Conservation (phyloP, 2,888 invertebrate species). For the Agrochola lota region DNA sequence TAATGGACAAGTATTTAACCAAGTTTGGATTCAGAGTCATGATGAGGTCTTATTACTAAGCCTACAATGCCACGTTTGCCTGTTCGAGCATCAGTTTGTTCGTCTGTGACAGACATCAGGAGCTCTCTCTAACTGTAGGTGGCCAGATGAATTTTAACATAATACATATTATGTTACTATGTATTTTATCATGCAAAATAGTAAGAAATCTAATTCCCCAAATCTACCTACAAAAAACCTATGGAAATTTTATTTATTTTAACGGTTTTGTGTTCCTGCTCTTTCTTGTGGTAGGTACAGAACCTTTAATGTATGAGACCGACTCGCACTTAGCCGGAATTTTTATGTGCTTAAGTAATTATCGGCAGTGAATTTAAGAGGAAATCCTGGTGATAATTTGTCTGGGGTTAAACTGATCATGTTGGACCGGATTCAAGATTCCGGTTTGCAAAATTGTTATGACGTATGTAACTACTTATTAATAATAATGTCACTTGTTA, state of each 20-base stretch:
- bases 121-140: background rate
- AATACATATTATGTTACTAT: background rate
- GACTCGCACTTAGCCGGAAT: background rate
- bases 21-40: background rate
- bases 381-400: conserved; percentile 27
- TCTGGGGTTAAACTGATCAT: conserved; percentile 1
- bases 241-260: background rate
- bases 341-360: conserved; percentile 22
- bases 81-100: background rate
- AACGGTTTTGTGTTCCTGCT: background rate
- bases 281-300: background rate
- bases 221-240: background rate
- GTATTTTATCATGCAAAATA: background rate
- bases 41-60: too few species aligned
- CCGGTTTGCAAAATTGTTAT: conserved; percentile 10
- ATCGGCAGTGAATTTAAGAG: conserved; percentile 21
- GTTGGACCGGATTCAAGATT: conserved; percentile 18
- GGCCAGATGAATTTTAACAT: background rate
- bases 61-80: background rate
- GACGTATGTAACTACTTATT: background rate
- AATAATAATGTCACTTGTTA: conserved; percentile 18
- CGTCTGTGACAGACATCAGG: background rate
- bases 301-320: background rate
- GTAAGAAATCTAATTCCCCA: background rate
- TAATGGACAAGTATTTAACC: conserved; percentile 20